A percentile compares a stretch with the other conserved stretches of the same genome.
Evolutionary conservation across 2,113 vertebrate genomes (phyloP).

Genomic region (Sciurus niger): DNA sequence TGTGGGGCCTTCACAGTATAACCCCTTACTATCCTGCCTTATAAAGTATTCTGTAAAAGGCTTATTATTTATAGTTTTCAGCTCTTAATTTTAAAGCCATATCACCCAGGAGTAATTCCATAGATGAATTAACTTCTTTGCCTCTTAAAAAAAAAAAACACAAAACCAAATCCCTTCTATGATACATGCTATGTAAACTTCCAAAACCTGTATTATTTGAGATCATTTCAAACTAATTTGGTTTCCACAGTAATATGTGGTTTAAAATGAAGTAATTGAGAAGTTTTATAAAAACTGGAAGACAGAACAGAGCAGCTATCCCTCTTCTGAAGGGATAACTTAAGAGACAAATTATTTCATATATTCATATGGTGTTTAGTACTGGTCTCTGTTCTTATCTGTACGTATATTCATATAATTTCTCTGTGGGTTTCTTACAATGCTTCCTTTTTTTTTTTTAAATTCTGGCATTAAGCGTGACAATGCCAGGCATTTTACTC

Average conservation of each 20-base stretch:
- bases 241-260: constrained; percentile 44
- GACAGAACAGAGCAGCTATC: background rate
- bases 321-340: constrained; percentile 31
- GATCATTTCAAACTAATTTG: constrained; percentile 50
- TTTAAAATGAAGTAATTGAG: constrained; percentile 53
- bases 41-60: background rate
- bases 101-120: background rate
- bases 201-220: constrained; percentile 26
- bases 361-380: background rate
- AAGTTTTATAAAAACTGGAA: constrained; percentile 42
- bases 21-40: background rate
- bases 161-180: background rate
- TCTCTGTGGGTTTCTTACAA: constrained; percentile 36
- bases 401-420: background rate
- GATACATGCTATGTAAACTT: background rate
- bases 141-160: constrained; percentile 21
- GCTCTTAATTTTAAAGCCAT: constrained; percentile 26
- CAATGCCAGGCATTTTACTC: constrained; percentile 49
- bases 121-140: constrained; percentile 42
- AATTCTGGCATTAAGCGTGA: constrained; percentile 13
- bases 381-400: background rate
- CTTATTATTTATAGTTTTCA: constrained; percentile 23
- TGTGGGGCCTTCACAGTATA: background rate
- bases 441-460: background rate
- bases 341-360: constrained; percentile 19